A percentile compares a stretch with the other conserved stretches of the same genome.
These are phyloP conservation scores for Hymenochirus boettgeri DNA, from an alignment of 2,113 vertebrate species.

Conservation along the genomic window DNA sequence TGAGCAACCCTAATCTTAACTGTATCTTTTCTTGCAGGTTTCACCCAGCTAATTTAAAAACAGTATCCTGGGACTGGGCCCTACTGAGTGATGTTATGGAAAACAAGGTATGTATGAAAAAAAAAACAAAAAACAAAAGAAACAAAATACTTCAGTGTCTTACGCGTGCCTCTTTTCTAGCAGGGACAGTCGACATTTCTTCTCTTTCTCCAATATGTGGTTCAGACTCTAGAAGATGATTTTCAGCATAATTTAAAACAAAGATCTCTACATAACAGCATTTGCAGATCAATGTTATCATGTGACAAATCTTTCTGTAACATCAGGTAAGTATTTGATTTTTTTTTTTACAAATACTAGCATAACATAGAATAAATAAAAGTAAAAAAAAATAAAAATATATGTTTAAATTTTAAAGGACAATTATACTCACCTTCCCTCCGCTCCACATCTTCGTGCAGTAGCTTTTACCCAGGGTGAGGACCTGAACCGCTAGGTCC, in stretches of 20 bases:
- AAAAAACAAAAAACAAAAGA: too few relatives aligned
- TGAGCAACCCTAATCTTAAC: too few relatives aligned
- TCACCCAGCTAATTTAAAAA: slow-evolving; percentile 67
- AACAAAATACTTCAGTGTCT: not conserved
- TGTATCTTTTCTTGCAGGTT: slow-evolving; percentile 63
- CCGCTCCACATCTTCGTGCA: too few relatives aligned
- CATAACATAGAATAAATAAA: too few relatives aligned
- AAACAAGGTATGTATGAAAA: slow-evolving; percentile 57
- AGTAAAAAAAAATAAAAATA: too few relatives aligned
- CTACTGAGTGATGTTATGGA: slow-evolving; percentile 71
- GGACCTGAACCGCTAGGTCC: too few relatives aligned
- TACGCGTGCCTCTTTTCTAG: not conserved
- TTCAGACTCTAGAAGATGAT: slow-evolving; percentile 88
- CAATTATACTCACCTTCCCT: too few relatives aligned
- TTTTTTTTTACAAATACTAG: too few relatives aligned
- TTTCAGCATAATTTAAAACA: slow-evolving; percentile 64
- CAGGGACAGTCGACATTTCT: slow-evolving; percentile 66
- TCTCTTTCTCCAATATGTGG: slow-evolving; percentile 80
- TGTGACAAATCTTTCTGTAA: slow-evolving; percentile 72
- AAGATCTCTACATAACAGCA: slow-evolving; percentile 64
- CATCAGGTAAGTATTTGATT: slow-evolving; percentile 68
- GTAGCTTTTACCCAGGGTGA: too few relatives aligned
- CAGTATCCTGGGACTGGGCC: slow-evolving; percentile 85
- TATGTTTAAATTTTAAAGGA: too few relatives aligned
- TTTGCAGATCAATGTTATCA: slow-evolving; percentile 76